phyloP scores from a whole-genome alignment of 2,113 vertebrate genomes.

The Gnathonemus echidnorhynchus region DNA sequence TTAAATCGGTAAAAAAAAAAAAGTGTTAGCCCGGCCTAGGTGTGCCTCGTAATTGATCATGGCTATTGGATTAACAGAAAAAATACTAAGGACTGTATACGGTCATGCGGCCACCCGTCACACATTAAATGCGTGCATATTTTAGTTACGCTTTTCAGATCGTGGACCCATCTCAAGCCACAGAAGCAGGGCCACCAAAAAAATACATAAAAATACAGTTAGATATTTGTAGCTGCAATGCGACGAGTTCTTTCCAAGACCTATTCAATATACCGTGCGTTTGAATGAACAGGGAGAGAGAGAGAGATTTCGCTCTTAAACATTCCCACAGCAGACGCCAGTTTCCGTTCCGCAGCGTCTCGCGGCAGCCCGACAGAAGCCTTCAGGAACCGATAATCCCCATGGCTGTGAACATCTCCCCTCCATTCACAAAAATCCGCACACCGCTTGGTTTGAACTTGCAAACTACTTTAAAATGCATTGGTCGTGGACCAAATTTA shows the following conservation, averaged over 20 bases:
- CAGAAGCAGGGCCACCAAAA: not conserved
- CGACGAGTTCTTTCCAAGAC: not conserved
- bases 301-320: not conserved
- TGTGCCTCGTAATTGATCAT: not conserved
- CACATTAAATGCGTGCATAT: not conserved
- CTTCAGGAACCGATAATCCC: not conserved
- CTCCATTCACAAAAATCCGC: not conserved
- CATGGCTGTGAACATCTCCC: not conserved
- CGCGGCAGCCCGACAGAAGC: not conserved
- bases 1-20: not conserved
- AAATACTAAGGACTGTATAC: not conserved
- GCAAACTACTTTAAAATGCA: not conserved
- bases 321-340: not conserved
- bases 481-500: not conserved
- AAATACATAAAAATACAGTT: not conserved
- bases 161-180: not conserved
- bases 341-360: not conserved
- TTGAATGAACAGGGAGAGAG: not conserved
- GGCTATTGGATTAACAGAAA: not conserved
- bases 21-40: not conserved
- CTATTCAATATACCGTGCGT: not conserved
- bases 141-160: not conserved
- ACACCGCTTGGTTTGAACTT: not conserved
- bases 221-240: not conserved
- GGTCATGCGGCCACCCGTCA: not conserved